Base-by-base conservation (phyloP, 2,888 invertebrate genomes). In the Celastrina argiolus region DNA sequence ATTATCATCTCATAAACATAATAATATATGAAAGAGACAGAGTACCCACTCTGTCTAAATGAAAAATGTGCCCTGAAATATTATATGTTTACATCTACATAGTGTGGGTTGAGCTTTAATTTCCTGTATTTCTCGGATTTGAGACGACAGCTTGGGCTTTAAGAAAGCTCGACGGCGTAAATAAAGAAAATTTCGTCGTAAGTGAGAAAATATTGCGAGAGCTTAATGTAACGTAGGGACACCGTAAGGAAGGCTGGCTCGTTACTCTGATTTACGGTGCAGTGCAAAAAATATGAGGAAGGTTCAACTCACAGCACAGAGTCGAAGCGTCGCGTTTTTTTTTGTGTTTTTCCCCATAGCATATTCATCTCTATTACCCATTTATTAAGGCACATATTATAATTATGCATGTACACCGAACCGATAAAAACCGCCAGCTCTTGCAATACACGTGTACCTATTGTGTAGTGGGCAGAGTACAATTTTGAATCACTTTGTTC, bases 181-280 rank as follows among this genome's bases (percentile, higher is more conserved):
- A 88, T 86, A 88, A 80, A 81, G 85, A 85, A 85, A 88, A 86
- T 89, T 87, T 87, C 81, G 83, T 82, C 86, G 84, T 88, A 88
- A 90, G 89, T 88, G 88, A 88, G 89, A 87, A 90, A 89, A 89
- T 91, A 91, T 89, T 88, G 85, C 85, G 77, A 82, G 76, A 82
- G 88, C 87, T 90, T 90, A 88, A 87, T 87, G 88, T 81, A 85
- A 82, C 83, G 82, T 83, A 80, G 83, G 81, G 73, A 83, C 83
- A 88, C 83, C 85, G 85, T 81, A 78, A 83, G 86, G 87, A 84
- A 88, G 83, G 82, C 79, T 80, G 74, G 79, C 87, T 87, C 88
- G 87, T 90, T 89, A 88, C 83, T 79, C 83, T 90, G 90, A 90
- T 90, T 90, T 90, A 90, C 84, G 88, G 77, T 77, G 76, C 81